Percentiles rank a stretch among this genome's conserved stretches.
Evolutionary conservation across 2,888 invertebrate genomes (phyloP).

Genomic region (Crocallis elinguaria): DNA sequence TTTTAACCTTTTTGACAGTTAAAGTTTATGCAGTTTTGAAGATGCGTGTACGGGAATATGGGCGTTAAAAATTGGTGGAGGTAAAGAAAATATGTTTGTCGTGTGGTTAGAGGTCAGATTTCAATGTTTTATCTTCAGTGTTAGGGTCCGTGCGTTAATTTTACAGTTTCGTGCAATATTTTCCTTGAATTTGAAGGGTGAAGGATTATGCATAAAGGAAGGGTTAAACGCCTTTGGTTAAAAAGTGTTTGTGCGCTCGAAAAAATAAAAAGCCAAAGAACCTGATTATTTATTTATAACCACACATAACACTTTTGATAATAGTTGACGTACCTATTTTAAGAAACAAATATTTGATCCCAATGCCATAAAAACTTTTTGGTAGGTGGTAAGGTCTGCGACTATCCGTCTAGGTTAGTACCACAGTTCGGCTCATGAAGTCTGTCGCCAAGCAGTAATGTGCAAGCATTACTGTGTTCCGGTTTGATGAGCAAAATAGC

Average conservation of each 20-base stretch:
- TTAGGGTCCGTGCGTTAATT: constrained; percentile 54
- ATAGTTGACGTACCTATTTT: too few relatives aligned
- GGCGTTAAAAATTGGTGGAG: constrained; percentile 40
- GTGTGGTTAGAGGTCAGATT: constrained; percentile 62
- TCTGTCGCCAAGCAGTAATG: too few relatives aligned
- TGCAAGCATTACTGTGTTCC: too few relatives aligned
- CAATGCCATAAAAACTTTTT: too few relatives aligned
- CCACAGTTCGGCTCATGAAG: too few relatives aligned
- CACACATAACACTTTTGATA: too few relatives aligned
- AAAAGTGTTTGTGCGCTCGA: not conserved
- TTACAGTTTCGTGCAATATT: constrained; percentile 37
- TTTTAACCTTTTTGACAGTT: not conserved
- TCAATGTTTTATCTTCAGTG: constrained; percentile 60
- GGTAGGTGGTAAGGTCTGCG: too few relatives aligned
- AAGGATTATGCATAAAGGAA: not conserved
- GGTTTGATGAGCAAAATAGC: too few relatives aligned
- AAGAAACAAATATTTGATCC: too few relatives aligned
- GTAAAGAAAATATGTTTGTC: constrained; percentile 63
- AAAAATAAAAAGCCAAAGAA: not conserved
- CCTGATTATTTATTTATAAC: not conserved
- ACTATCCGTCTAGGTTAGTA: too few relatives aligned
- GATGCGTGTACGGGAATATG: constrained; percentile 41
- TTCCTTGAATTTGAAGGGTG: constrained; percentile 24
- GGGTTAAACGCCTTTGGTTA: constrained; percentile 4
- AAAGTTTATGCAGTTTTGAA: not conserved